Conservation (phyloP, 2,113 vertebrate genomes). For the Pagrus major region DNA sequence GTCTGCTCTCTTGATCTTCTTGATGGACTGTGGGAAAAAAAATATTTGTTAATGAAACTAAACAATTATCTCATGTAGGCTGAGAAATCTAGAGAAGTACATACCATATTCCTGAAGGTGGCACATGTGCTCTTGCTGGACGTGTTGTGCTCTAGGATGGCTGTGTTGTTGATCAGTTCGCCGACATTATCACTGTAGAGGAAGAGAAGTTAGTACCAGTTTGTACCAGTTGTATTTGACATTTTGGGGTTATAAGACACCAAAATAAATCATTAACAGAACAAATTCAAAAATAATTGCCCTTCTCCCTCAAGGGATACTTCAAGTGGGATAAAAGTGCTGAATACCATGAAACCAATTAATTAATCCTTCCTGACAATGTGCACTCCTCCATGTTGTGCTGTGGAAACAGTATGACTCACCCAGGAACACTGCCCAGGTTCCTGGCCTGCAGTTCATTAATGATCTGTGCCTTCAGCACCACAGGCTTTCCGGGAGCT, state of each 20-base stretch:
- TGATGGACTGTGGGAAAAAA: slow-evolving; percentile 87
- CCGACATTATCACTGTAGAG: slow-evolving; percentile 91
- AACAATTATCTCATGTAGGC: neutral
- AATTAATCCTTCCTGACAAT: neutral
- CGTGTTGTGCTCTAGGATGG: slow-evolving; percentile 91
- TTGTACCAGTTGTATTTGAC: neutral
- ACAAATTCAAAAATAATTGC: neutral
- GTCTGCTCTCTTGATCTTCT: slow-evolving; percentile 97
- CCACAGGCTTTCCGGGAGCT: slow-evolving; percentile 85
- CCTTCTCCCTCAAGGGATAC: too few relatives aligned
- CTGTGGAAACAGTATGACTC: slow-evolving; percentile 34
- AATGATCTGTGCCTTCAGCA: slow-evolving; percentile 92
- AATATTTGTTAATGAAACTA: neutral
- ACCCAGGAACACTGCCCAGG: slow-evolving; percentile 70
- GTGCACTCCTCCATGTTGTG: neutral
- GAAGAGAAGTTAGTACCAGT: neutral
- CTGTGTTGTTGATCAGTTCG: slow-evolving; percentile 92
- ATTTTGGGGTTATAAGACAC: neutral
- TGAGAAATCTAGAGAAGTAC: slow-evolving; percentile 26
- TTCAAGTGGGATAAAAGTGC: neutral
- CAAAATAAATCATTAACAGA: neutral
- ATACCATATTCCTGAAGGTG: slow-evolving; percentile 95
- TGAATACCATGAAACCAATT: neutral
- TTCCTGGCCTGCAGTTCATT: slow-evolving; percentile 92
- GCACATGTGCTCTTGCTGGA: slow-evolving; percentile 89